Evolutionary conservation across 2,888 invertebrate species (phyloP).

Genomic region (Eupithecia abbreviata): DNA sequence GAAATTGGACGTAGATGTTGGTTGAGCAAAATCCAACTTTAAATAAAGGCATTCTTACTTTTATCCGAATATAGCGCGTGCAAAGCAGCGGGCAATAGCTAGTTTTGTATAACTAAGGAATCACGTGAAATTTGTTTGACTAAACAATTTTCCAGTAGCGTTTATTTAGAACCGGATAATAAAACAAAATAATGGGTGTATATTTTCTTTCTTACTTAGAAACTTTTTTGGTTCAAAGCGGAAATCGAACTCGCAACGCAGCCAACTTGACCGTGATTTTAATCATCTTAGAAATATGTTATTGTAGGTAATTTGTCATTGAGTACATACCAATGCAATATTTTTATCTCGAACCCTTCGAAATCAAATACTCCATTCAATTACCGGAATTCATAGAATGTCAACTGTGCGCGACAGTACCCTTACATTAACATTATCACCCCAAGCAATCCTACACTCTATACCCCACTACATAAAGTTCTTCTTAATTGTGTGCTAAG

Average conservation of each 20-base stretch:
- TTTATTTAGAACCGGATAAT: not conserved
- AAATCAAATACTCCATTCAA: constrained; percentile 41
- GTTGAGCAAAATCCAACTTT: not conserved
- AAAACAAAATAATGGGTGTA: not conserved
- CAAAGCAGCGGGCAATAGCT: not conserved
- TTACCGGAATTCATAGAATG: constrained; percentile 39
- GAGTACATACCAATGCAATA: not conserved
- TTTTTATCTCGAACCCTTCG: not conserved
- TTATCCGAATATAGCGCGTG: too few species aligned
- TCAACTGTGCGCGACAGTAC: constrained; percentile 35
- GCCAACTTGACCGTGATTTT: not conserved
- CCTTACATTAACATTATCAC: constrained; percentile 19
- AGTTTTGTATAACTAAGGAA: not conserved
- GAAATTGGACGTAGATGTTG: not conserved
- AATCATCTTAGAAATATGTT: not conserved
- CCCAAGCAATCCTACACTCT: constrained; percentile 16
- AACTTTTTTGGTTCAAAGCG: not conserved
- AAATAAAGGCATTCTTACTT: not conserved
- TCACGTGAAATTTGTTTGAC: not conserved
- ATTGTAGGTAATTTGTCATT: not conserved
- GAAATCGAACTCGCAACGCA: not conserved
- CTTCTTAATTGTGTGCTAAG: constrained; percentile 10
- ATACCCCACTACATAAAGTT: not conserved
- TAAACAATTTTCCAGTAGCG: not conserved
- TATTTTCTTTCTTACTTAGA: not conserved